Evolutionary conservation across 1,140 invertebrate genomes (phyloP).

Genomic region (Drosophila cardini): DNA sequence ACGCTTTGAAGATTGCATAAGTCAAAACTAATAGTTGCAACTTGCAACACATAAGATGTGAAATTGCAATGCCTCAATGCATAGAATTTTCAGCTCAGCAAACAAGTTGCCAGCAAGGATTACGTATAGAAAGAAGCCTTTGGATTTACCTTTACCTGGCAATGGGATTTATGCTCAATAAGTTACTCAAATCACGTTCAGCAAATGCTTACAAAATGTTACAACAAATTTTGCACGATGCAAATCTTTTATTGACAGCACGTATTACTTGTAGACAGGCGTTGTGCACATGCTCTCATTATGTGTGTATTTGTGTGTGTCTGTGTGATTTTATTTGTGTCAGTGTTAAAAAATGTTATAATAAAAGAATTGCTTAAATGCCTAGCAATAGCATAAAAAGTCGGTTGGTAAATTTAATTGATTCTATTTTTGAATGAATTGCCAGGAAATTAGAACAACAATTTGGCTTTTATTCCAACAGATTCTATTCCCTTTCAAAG

Average conservation of each 20-base stretch:
- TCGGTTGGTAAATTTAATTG: slow-evolving; percentile 49
- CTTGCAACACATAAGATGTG: background rate
- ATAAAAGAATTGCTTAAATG: slow-evolving; percentile 34
- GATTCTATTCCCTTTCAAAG: background rate
- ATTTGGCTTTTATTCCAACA: slow-evolving; percentile 30
- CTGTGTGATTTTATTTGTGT: background rate
- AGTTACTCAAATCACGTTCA: slow-evolving; percentile 78
- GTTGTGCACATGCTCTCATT: slow-evolving; percentile 62
- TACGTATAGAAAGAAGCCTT: slow-evolving; percentile 20
- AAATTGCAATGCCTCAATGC: slow-evolving; percentile 1
- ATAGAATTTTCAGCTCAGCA: slow-evolving; percentile 41
- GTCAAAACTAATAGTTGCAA: background rate
- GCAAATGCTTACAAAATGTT: slow-evolving; percentile 77
- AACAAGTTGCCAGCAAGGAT: slow-evolving; percentile 37
- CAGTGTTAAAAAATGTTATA: slow-evolving; percentile 8
- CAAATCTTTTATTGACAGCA: slow-evolving; percentile 80
- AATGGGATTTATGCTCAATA: slow-evolving; percentile 64
- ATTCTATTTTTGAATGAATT: slow-evolving; percentile 37
- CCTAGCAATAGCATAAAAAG: slow-evolving; percentile 3
- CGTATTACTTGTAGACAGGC: slow-evolving; percentile 66
- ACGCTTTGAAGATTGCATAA: background rate
- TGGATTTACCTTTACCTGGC: slow-evolving; percentile 19
- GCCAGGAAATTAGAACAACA: slow-evolving; percentile 20
- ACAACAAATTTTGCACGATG: slow-evolving; percentile 61
- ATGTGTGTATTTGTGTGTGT: background rate